A percentile compares a stretch with the other conserved stretches of the same genome.
Evolutionary conservation across 2,113 vertebrate genomes (phyloP).

Genomic region (Alethe diademata): DNA sequence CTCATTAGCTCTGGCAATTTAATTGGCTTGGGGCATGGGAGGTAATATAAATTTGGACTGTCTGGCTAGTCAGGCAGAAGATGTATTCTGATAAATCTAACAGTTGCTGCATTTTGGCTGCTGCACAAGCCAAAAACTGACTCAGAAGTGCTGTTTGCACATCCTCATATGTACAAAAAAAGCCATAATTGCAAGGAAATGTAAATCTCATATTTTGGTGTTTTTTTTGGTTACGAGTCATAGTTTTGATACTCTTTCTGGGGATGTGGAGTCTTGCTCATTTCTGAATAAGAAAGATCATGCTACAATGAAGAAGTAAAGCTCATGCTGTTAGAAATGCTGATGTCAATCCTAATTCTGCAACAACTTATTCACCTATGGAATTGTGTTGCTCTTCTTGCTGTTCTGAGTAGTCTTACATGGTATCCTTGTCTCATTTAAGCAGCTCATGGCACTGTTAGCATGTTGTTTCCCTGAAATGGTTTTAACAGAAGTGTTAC

Average conservation of each 20-base stretch:
- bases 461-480: background rate
- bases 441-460: background rate
- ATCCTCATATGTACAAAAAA: background rate
- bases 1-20: background rate
- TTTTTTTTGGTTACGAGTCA: background rate
- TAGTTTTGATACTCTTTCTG: background rate
- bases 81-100: background rate
- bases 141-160: background rate
- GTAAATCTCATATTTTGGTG: background rate
- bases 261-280: background rate
- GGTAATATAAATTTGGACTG: background rate
- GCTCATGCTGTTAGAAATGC: background rate
- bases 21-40: background rate
- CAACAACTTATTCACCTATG: background rate
- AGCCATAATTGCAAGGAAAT: background rate
- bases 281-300: background rate
- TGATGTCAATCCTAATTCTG: background rate
- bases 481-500: background rate
- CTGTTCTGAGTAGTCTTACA: background rate
- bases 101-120: background rate
- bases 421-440: background rate
- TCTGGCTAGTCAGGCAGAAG: background rate
- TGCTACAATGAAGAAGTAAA: background rate
- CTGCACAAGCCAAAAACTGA: background rate
- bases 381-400: background rate